Evolutionary conservation across 1,140 invertebrate genomes (phyloP).

Genomic region (Pseudobourletiella spinata): DNA sequence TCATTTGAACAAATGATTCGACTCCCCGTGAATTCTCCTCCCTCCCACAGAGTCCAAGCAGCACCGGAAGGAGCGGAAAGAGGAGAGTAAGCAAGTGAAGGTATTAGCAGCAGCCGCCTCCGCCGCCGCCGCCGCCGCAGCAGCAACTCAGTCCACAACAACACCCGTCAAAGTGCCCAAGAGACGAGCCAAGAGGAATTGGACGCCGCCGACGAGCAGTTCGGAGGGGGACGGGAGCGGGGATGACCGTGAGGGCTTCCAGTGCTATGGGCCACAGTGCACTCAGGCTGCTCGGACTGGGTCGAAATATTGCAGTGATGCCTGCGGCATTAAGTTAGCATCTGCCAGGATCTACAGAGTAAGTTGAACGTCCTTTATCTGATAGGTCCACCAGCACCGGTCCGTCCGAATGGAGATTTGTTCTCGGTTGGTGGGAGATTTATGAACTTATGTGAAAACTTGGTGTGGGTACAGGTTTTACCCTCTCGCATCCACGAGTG

Average conservation of each 20-base stretch:
- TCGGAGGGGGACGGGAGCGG: not conserved
- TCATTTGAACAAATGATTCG: too few relatives aligned
- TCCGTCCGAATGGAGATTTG: too few relatives aligned
- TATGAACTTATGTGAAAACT: too few relatives aligned
- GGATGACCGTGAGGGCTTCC: slow-evolving; percentile 39
- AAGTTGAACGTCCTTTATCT: too few relatives aligned
- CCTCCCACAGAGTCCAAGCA: too few relatives aligned
- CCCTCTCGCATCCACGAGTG: slow-evolving; percentile 91
- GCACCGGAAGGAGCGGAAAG: not conserved
- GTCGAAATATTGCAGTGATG: slow-evolving; percentile 92
- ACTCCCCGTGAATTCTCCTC: too few relatives aligned
- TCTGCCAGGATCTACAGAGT: slow-evolving; percentile 74
- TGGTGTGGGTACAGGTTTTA: too few relatives aligned
- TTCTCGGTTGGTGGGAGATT: too few relatives aligned
- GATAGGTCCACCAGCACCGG: too few relatives aligned
- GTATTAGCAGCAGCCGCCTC: too few relatives aligned
- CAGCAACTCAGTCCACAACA: not conserved
- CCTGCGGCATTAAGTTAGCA: slow-evolving; percentile 86
- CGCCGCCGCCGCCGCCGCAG: too few relatives aligned
- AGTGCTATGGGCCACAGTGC: slow-evolving; percentile 89
- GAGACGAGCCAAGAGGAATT: not conserved
- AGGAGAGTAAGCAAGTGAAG: not conserved
- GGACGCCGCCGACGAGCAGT: not conserved
- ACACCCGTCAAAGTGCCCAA: slow-evolving; percentile 4
- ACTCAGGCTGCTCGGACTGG: slow-evolving; percentile 60